Evolutionary conservation across 37 sponge, comb jelly and placozoan species (phyloP).

Genomic region (Ephydatia muelleri): DNA sequence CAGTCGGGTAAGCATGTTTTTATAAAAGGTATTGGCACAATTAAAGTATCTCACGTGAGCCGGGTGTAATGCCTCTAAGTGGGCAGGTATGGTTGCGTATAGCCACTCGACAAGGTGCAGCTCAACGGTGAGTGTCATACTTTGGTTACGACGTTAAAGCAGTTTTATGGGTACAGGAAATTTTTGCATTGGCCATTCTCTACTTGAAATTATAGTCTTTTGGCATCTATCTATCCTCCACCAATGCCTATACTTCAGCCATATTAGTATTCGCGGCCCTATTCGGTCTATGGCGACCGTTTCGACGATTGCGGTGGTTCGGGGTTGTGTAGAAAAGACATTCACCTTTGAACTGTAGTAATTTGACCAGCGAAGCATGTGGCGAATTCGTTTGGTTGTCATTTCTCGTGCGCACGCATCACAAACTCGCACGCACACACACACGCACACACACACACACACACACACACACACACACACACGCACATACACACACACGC

Average conservation of each 20-base stretch:
- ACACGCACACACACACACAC: background rate
- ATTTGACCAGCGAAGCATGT: background rate
- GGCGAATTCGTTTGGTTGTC: background rate
- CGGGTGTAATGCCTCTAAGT: background rate
- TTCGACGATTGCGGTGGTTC: no score
- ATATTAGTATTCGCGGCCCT: no score
- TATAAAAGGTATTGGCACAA: no score
- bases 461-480: conserved; percentile 18
- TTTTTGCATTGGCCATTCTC: background rate
- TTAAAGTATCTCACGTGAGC: no score
- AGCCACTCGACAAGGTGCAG: background rate
- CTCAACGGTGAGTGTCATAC: background rate
- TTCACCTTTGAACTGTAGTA: background rate
- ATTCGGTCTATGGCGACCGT: no score
- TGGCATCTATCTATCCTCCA: no score
- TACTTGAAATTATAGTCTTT: no score
- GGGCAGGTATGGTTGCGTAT: background rate
- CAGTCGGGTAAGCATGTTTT: no score
- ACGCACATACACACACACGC: no score
- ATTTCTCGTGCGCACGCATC: background rate
- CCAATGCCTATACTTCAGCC: no score
- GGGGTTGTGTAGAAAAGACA: no score
- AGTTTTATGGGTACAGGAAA: background rate
- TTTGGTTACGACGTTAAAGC: background rate
- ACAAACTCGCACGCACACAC: background rate